A percentile compares a stretch with the other conserved stretches of the same genome.
These are phyloP conservation scores for Acanthosepion pharaonis DNA, from an alignment of 2,888 invertebrate species.

Conservation along the genomic window DNA sequence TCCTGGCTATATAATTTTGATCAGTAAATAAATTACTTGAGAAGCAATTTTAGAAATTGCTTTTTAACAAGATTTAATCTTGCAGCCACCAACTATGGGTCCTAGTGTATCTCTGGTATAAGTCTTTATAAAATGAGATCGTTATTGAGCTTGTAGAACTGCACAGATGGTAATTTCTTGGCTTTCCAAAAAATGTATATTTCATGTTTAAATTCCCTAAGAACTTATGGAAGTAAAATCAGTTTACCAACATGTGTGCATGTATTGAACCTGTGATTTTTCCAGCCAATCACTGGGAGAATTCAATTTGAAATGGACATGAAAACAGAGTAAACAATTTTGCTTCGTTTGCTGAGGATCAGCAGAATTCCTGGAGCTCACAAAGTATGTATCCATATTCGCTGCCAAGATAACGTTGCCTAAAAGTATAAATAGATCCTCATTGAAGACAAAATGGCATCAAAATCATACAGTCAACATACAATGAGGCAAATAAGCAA, in stretches of 20 bases:
- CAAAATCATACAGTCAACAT: slow-evolving; percentile 33
- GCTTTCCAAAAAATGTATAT: background rate
- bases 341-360: background rate
- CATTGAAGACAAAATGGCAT: slow-evolving; percentile 22
- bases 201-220: background rate
- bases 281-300: background rate
- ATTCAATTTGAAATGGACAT: background rate
- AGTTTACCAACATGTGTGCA: background rate
- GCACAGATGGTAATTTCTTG: background rate
- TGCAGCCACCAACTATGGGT: background rate
- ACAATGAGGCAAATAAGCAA: slow-evolving; percentile 22
- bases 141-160: background rate
- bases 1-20: background rate
- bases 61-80: background rate
- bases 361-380: background rate
- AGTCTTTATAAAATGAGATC: background rate
- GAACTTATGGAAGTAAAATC: background rate
- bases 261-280: background rate
- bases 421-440: slow-evolving; percentile 23
- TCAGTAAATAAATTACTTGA: background rate
- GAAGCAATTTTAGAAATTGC: background rate
- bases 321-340: background rate
- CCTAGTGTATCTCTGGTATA: background rate
- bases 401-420: slow-evolving; percentile 33
- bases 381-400: background rate